Conservation (phyloP, 2,113 vertebrate species). For the Podarcis muralis region DNA sequence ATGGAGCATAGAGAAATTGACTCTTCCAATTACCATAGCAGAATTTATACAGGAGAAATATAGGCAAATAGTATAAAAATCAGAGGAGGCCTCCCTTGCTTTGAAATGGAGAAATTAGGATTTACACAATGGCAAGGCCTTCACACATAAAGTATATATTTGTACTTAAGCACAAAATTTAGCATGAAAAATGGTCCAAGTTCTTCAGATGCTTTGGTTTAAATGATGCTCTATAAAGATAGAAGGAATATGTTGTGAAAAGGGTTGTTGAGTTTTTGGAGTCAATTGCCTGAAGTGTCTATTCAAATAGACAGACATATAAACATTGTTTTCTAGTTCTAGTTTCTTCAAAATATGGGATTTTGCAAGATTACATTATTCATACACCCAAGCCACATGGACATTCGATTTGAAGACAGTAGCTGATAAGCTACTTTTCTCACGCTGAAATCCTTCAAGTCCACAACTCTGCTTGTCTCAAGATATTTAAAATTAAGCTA, state of each 20-base stretch:
- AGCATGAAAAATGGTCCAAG: no score
- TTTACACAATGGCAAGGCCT: neutral
- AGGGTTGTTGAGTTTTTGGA: neutral
- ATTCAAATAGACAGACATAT: no score
- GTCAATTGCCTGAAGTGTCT: no score
- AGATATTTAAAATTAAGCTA: neutral
- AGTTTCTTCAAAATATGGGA: neutral
- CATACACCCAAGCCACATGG: neutral
- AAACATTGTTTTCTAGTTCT: no score
- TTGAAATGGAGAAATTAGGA: no score
- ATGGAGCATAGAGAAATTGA: no score
- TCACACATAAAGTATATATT: neutral
- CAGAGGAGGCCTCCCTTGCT: no score
- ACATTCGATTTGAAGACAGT: neutral
- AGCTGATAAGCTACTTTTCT: neutral
- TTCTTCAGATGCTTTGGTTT: neutral
- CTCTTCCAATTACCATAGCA: no score
- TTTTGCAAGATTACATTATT: neutral
- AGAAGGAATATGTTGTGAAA: neutral
- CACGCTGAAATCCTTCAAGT: neutral
- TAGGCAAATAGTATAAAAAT: no score
- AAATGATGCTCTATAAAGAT: neutral
- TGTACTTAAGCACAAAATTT: no score
- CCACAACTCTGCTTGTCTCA: neutral
- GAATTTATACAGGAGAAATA: no score